Base-by-base conservation (phyloP, 2,113 vertebrate genomes). In the Ptilonorhynchus violaceus region DNA sequence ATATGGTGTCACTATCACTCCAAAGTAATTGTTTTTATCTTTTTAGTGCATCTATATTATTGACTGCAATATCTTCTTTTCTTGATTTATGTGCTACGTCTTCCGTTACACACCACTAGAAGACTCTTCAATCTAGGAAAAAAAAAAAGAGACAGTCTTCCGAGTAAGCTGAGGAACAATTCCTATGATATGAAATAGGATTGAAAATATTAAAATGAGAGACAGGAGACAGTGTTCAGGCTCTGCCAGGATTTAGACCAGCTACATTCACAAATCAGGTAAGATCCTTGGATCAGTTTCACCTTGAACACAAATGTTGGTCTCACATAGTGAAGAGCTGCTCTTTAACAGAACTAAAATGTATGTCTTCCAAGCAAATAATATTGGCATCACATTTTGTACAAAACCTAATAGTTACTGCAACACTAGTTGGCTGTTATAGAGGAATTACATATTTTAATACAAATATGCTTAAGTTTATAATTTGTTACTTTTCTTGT, bases 61-160 rank as follows among this genome's bases (percentile, higher is more conserved):
- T 60, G 68, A 52, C 13, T 39, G 73, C 53, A 77, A 52, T 64
- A 74, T 6, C 25, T 73, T 62, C 16, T 73, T 70, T 63, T 75
- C 58, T 53, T 6, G 0, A 30, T 17, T 62, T 44, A 77, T 31
- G 42, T 21, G 25, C 12, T 67, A 58, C 53, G 37, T 70, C 9
- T 74, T 78, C 44, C 35, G 42, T 52, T 77, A 46, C 37, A 73
- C 18, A 75, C 8, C 6, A 55, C 9, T 28, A 58, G 16, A 56
- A 83, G 28, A 50, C 46, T 49, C 44, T 73, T 46, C 0, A 0
- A 67, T 80, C 37, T 35, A 64, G 33, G 5, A 2, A 13, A 27
- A 37, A 53, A 79, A 46, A 37, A 31, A 19, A n/a, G 0, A 68
- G 1, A 42, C 2, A 55, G 35, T 41, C 37, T 52, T 84, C 39